Evolutionary conservation across 2,888 invertebrate species (phyloP).

Genomic region (Gibbula magus): DNA sequence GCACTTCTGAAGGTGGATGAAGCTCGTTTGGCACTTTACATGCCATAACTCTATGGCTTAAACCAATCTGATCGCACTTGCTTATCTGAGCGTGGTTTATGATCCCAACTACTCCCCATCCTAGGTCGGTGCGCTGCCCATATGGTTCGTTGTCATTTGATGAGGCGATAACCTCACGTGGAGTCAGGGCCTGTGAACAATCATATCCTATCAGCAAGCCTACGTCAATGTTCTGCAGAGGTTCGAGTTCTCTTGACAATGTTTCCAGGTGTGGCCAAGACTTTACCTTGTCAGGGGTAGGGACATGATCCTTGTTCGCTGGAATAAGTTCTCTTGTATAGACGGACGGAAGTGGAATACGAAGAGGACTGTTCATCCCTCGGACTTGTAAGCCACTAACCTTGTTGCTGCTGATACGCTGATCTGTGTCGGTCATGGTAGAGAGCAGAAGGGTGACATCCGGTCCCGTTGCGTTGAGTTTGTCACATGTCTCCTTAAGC

Average conservation of each 20-base stretch:
- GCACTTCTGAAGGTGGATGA: background rate
- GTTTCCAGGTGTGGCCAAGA: background rate
- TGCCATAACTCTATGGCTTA: background rate
- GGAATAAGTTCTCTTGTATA: conserved; percentile 9
- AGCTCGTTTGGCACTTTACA: background rate
- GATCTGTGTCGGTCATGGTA: conserved; percentile 1
- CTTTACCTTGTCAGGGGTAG: background rate
- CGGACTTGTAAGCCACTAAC: conserved; percentile 3
- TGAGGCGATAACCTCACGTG: background rate
- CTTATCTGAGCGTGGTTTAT: background rate
- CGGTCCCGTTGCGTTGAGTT: background rate
- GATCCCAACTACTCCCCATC: conserved; percentile 3
- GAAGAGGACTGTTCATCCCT: background rate
- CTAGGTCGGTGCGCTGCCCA: conserved; percentile 7
- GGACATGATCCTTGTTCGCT: background rate
- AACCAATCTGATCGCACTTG: background rate
- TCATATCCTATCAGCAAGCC: too few relatives aligned
- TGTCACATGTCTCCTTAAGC: background rate
- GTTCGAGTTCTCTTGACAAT: background rate
- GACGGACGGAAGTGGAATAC: background rate
- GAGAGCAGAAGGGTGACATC: background rate
- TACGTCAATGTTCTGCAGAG: background rate
- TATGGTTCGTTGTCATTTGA: conserved; percentile 3
- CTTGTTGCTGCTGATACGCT: background rate
- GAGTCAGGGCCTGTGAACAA: conserved; percentile 6